These are phyloP conservation scores for Colaptes auratus DNA, from an alignment of 2,113 vertebrate genomes.

Conservation along the genomic window DNA sequence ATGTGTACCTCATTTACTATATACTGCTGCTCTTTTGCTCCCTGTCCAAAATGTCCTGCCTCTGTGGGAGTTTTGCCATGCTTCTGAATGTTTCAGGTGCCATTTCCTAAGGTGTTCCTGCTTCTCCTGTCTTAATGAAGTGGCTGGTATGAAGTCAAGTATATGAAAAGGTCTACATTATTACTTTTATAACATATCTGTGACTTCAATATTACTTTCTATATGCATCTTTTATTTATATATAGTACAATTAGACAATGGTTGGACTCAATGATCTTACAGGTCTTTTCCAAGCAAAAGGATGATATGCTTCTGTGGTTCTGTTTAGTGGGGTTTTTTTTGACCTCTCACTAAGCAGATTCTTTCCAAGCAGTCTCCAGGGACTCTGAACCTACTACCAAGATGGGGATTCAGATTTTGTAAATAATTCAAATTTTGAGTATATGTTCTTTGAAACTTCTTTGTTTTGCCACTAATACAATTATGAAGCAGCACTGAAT, in stretches of 20 bases:
- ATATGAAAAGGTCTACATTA: neutral
- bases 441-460: neutral
- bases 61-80: neutral
- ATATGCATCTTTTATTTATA: neutral
- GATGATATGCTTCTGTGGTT: too few species aligned
- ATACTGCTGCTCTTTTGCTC: neutral
- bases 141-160: neutral
- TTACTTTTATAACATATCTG: neutral
- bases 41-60: neutral
- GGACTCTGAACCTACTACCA: neutral
- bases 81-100: neutral
- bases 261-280: too few species aligned
- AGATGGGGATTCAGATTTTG: neutral
- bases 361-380: neutral
- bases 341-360: neutral
- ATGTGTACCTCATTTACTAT: neutral
- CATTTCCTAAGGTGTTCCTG: neutral
- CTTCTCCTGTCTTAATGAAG: neutral
- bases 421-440: neutral
- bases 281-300: too few species aligned
- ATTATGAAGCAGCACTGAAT: neutral
- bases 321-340: neutral
- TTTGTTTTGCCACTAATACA: neutral
- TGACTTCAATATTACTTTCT: neutral
- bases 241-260: too few species aligned